These are phyloP conservation scores for Rutilus rutilus DNA, from an alignment of 2,113 vertebrate genomes.

Conservation along the genomic window DNA sequence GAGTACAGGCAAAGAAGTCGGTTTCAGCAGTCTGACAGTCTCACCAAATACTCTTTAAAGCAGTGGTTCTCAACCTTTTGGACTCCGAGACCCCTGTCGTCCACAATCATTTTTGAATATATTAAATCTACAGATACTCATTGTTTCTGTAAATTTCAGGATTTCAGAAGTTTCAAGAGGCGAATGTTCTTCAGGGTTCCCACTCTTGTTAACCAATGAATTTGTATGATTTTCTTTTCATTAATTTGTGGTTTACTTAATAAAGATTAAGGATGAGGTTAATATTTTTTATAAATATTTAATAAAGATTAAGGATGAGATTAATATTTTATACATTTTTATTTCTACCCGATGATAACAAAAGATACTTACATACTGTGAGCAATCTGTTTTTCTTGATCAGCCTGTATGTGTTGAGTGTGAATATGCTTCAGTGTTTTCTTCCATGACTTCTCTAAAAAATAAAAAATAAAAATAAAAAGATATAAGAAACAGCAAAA, in stretches of 20 bases:
- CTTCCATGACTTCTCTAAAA: constrained; percentile 58
- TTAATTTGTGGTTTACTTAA: background rate
- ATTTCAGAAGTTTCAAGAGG: background rate
- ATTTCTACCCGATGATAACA: background rate
- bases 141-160: background rate
- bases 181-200: background rate
- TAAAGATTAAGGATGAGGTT: background rate
- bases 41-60: background rate
- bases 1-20: background rate
- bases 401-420: constrained; percentile 46
- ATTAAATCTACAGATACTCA: background rate
- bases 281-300: too few species aligned
- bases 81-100: background rate
- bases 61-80: background rate
- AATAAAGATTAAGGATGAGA: too few species aligned
- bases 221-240: too few species aligned
- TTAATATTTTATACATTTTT: too few species aligned
- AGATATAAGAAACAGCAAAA: background rate
- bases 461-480: background rate
- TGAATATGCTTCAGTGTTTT: constrained; percentile 60
- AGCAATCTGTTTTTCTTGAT: constrained; percentile 6
- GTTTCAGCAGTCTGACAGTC: background rate
- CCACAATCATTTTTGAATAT: background rate
- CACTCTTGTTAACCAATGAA: too few species aligned
- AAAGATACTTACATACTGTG: constrained; percentile 42